Conservation (phyloP, 2,797 vertebrate genomes). For the Sebastes iracundus region DNA sequence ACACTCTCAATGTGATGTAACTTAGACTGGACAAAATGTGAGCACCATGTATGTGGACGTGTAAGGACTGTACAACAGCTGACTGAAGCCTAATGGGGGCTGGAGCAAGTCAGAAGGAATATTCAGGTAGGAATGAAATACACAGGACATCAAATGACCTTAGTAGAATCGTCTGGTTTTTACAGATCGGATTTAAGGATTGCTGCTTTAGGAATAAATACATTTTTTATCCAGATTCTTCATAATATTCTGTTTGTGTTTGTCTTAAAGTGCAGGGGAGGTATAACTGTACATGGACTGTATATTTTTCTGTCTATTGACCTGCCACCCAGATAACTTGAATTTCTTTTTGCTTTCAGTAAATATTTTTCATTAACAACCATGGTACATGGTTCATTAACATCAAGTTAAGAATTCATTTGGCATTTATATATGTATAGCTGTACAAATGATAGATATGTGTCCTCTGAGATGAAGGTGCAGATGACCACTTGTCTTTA, state of each 20-base stretch:
- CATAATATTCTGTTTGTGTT: neutral
- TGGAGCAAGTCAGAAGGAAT: conserved; percentile 69
- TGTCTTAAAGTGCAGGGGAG: neutral
- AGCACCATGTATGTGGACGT: conserved; percentile 8
- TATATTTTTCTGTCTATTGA: neutral
- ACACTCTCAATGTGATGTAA: neutral
- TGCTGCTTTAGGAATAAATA: neutral
- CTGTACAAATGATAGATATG: neutral
- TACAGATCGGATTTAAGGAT: neutral
- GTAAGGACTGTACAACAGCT: conserved; percentile 16
- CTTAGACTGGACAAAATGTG: neutral
- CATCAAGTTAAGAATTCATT: neutral
- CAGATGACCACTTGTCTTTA: neutral
- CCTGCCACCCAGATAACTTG: neutral
- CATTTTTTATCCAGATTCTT: neutral
- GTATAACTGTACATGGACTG: neutral
- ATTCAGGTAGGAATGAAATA: conserved; percentile 63
- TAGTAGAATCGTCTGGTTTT: neutral
- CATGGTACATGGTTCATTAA: neutral
- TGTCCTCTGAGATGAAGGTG: neutral
- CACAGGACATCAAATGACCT: neutral
- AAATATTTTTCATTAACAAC: neutral
- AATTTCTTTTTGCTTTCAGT: neutral
- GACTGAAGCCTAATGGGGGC: conserved; percentile 75
- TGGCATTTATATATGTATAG: too few relatives aligned